Evolutionary conservation across 2,113 vertebrate genomes (phyloP), one percentile per base, ranked within the genome.

Genomic region (Xiphias gladius): DNA sequence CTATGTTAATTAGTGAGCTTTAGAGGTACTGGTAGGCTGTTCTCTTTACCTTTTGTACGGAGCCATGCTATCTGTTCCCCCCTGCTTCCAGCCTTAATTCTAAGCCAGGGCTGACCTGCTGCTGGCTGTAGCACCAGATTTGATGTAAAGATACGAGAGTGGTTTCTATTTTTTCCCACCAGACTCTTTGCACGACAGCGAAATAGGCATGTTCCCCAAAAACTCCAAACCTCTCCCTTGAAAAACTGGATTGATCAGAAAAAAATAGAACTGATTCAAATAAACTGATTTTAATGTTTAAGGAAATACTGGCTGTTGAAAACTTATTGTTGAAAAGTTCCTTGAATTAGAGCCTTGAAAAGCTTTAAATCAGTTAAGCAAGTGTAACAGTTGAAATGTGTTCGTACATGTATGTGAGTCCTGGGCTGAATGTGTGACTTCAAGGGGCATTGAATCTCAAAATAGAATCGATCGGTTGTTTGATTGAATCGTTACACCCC

Each of bases 401-500:
- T 24, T 61, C 16, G 30, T 43, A 1, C 22, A 9, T 58, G 43
- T 52, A n/a, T 41, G 17, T 61, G 72, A 26, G 24, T 67, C 11
- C 43, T 20, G 8, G 32, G n/a, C n/a, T 28, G 9, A 24, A 39
- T 30, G 41, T 66, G 39, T 1, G 8, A 63, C 55, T 20, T 12
- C 16, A 46, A 41, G 43, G 54, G 17, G 24, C 6, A 0, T 20
- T n/a, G 3, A 62, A 48, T 61, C 41, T 39, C 22, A 35, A 20
- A 59, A 48, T 5, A 35, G 61, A 68, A 46, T 58, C 4, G 7
- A 78, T 82, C 61, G 50, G 41, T 52, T 48, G 8, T 61, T 68
- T 69, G 77, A 86, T 46, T 75, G 59, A 66, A 88, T 72, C 73
- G 16, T 78, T 83, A 24, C 59, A 55, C 32, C 28, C 22, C n/a